Evolutionary conservation across 2,888 invertebrate species (phyloP), one percentile per base, ranked within the genome.

Genomic region (Cancer borealis): DNA sequence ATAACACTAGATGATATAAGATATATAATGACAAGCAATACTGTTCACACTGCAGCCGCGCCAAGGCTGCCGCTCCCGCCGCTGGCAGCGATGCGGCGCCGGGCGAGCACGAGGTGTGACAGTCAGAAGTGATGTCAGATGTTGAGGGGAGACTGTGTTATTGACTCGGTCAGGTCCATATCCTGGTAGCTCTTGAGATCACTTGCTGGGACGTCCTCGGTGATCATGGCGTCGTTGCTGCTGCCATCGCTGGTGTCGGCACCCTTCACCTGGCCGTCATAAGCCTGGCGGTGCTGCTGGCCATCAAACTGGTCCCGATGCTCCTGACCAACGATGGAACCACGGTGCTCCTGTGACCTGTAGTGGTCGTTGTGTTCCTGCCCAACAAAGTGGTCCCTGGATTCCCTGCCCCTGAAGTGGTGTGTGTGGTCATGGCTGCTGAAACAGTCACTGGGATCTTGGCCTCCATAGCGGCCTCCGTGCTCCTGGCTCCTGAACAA

Each of bases 61-160:
- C 84, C 84, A 26, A 54, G 91, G 84, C 54, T 30, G 21, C 46
- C 8, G 39, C 91, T 73, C 46, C 92, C 84, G 54, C 92, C 87
- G 79, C 89, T 73, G 88, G 89, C 88, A 60, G 54, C 49, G 30
- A 17, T 3, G 49, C n/a, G 39, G 84, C 89, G 90, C 84, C 92
- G 60, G 84, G 92, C 39, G 49, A 87, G 94, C 92, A 45, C n/a
- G 46, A 60, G 17, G 92, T 92, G 92, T 94, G 92, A 94, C 94
- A 94, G 94, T 94, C 94, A 94, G 79, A 94, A 89, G 92, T 94
- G 94, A 88, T 95, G 95, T 95, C 95, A 95, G 92, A 95, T 95
- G 91, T 95, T 94, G 66, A 95, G 94, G 10, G 94, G 94, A 12
- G 94, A 91, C 39, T 94, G 95, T 26, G 95, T 90, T 89, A 94